Evolutionary conservation across 2,888 invertebrate species (phyloP).

Genomic region (Chrysomela aeneicollis): DNA sequence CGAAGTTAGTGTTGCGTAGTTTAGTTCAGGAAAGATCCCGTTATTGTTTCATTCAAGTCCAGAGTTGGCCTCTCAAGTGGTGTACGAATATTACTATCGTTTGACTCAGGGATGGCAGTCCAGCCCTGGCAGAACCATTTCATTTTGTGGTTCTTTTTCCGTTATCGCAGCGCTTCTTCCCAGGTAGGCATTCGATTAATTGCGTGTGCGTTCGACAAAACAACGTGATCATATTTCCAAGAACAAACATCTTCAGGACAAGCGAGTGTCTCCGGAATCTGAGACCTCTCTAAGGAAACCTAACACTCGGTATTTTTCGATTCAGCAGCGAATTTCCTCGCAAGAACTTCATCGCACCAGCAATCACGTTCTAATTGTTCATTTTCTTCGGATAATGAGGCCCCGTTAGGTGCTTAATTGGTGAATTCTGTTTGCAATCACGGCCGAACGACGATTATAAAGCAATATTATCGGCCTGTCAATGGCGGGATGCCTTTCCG

Average conservation of each 20-base stretch:
- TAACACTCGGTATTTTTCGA: neutral
- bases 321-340: neutral
- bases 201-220: neutral
- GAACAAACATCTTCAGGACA: neutral
- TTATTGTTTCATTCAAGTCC: too few relatives aligned
- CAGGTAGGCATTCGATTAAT: too few relatives aligned
- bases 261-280: neutral
- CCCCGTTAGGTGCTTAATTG: conserved; percentile 7
- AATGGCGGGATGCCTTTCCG: conserved; percentile 24
- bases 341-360: neutral
- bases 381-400: conserved; percentile 13
- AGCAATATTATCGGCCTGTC: conserved; percentile 30
- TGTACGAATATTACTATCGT: too few relatives aligned
- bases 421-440: conserved; percentile 15
- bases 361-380: conserved; percentile 11
- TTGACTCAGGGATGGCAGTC: too few relatives aligned
- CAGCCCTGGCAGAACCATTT: too few relatives aligned
- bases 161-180: too few relatives aligned
- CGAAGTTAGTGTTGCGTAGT: too few relatives aligned
- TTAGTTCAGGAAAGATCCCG: too few relatives aligned
- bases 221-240: neutral
- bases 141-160: too few relatives aligned
- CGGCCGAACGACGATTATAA: conserved; percentile 23
- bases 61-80: too few relatives aligned
- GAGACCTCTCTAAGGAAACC: neutral